phyloP scores from a whole-genome alignment of 2,113 vertebrate genomes.

The Bucco capensis region DNA sequence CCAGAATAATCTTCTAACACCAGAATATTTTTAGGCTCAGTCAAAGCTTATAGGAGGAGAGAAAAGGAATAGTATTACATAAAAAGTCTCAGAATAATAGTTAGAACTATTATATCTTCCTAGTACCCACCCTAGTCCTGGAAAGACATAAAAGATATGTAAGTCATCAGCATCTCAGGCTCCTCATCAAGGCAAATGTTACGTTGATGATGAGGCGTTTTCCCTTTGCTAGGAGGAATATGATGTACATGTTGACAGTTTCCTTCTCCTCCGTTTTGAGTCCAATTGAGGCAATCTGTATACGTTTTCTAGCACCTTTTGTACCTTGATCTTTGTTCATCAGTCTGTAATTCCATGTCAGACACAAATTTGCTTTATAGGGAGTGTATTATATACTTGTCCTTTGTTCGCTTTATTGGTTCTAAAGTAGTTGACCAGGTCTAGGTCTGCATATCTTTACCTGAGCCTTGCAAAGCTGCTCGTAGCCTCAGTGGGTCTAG shows the following conservation, averaged over 20 bases:
- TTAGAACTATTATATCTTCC: not conserved
- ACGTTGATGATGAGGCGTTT: not conserved
- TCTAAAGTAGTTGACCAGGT: not conserved
- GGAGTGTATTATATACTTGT: not conserved
- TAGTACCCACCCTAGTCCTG: not conserved
- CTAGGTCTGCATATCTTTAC: not conserved
- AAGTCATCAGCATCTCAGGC: not conserved
- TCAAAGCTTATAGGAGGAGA: not conserved
- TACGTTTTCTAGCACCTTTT: not conserved
- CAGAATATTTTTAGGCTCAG: not conserved
- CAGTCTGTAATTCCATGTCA: not conserved
- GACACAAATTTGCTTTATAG: not conserved
- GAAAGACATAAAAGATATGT: not conserved
- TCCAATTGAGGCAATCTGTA: not conserved
- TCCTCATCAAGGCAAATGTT: not conserved
- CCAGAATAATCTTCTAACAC: no score
- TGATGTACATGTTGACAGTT: not conserved
- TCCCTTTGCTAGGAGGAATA: not conserved
- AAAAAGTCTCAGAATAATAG: not conserved
- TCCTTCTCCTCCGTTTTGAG: not conserved
- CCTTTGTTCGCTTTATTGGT: not conserved
- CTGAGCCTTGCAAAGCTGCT: not conserved
- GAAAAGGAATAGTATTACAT: not conserved
- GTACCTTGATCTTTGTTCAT: not conserved
- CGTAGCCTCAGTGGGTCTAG: not conserved